Evolutionary conservation across 2,113 vertebrate genomes (phyloP).

Genomic region (Caranx melampygus): DNA sequence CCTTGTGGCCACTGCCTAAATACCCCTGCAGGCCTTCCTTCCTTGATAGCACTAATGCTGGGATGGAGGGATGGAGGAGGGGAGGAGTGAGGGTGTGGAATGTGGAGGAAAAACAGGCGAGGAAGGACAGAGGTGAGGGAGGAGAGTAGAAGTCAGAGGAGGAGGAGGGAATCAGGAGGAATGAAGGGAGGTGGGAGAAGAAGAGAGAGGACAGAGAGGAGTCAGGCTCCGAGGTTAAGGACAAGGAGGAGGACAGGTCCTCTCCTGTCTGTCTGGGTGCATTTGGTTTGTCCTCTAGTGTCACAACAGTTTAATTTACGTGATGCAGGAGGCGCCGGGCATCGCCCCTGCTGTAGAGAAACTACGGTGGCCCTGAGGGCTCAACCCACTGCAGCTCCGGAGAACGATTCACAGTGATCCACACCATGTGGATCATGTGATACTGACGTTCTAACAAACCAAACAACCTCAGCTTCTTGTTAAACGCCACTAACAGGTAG

Average conservation of each 20-base stretch:
- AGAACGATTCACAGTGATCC: no score
- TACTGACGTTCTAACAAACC: no score
- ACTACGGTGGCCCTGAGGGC: no score
- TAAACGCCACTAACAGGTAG: no score
- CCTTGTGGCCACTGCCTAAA: conserved; percentile 54
- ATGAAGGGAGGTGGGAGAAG: conserved; percentile 1
- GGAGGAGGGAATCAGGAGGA: conserved; percentile 8
- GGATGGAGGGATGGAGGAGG: conserved; percentile 24
- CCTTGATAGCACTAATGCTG: conserved; percentile 52
- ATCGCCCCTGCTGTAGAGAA: neutral
- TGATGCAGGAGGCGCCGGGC: conserved; percentile 7
- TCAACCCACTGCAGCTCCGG: no score
- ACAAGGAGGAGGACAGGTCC: conserved; percentile 29
- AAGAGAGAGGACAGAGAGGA: neutral
- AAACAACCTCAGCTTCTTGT: no score
- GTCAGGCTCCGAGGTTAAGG: conserved; percentile 17
- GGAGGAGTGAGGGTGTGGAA: neutral
- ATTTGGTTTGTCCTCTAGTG: conserved; percentile 53
- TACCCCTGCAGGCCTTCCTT: conserved; percentile 51
- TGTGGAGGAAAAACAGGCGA: no score
- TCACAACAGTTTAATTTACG: conserved; percentile 51
- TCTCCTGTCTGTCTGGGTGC: conserved; percentile 13
- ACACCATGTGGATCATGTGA: no score
- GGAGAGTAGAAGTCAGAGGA: neutral
- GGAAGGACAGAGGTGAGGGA: neutral